phyloP scores from a whole-genome alignment of 1,140 invertebrate species.

The Drosophila albomicans region DNA sequence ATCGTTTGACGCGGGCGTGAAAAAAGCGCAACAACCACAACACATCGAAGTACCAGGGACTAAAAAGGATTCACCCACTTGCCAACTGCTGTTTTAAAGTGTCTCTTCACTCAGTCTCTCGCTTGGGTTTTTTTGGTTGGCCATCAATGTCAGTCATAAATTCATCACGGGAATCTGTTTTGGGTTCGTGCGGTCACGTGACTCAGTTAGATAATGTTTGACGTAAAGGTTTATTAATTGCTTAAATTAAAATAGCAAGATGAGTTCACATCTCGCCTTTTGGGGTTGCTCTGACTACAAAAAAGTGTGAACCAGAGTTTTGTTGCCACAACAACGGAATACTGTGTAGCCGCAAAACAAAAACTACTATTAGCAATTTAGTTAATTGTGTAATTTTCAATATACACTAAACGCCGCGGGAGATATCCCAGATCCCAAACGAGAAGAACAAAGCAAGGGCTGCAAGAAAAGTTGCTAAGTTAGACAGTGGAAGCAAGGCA shows the following conservation, averaged over 20 bases:
- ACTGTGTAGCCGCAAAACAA: conserved; percentile 12
- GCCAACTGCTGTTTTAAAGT: conserved; percentile 64
- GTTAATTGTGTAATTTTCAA: conserved; percentile 71
- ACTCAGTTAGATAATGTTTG: conserved; percentile 78
- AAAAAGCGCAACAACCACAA: conserved; percentile 73
- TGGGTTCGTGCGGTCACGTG: conserved; percentile 79
- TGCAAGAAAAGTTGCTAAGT: conserved; percentile 10
- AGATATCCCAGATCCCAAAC: conserved; percentile 31
- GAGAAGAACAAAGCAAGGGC: conserved; percentile 5
- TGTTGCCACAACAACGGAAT: conserved; percentile 64
- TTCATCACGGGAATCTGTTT: conserved; percentile 83
- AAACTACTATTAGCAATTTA: conserved; percentile 79
- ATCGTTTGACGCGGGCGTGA: conserved; percentile 64
- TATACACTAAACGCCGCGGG: conserved; percentile 62
- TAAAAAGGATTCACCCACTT: conserved; percentile 37
- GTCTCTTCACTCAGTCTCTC: conserved; percentile 20
- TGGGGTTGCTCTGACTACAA: conserved; percentile 1
- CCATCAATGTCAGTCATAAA: conserved; percentile 83
- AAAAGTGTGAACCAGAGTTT: conserved; percentile 51
- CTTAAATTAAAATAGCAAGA: conserved; percentile 66
- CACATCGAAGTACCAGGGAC: background rate
- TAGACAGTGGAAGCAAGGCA: background rate
- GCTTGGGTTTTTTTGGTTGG: background rate
- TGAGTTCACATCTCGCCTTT: conserved; percentile 21
- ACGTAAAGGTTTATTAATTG: conserved; percentile 74